These are phyloP conservation scores for Porites lobata DNA, from an alignment of 92 coral and sea anemone genomes.

Conservation along the genomic window DNA sequence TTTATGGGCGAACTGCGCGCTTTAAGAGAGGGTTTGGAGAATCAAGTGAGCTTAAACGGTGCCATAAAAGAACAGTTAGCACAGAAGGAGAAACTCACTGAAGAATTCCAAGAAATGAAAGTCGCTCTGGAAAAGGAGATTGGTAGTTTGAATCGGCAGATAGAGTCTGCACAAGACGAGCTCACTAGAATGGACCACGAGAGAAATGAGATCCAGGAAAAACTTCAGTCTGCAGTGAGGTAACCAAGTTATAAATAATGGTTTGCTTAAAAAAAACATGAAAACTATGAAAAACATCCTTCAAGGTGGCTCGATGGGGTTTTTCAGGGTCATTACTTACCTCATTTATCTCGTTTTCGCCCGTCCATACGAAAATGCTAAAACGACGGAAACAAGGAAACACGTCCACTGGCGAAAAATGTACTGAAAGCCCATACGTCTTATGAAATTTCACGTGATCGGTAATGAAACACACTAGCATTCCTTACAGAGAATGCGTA, in stretches of 20 bases:
- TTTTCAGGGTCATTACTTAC: too few relatives aligned
- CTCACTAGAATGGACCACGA: constrained; percentile 59
- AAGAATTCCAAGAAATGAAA: constrained; percentile 58
- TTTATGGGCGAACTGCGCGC: constrained; percentile 69
- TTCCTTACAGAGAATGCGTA: too few relatives aligned
- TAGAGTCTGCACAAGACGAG: constrained; percentile 48
- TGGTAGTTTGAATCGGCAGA: constrained; percentile 47
- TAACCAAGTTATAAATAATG: background rate
- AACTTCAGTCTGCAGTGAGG: constrained; percentile 73
- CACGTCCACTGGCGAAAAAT: too few relatives aligned
- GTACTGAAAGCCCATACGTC: too few relatives aligned
- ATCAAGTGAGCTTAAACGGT: constrained; percentile 58
- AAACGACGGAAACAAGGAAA: too few relatives aligned
- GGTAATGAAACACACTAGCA: too few relatives aligned
- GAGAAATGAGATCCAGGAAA: constrained; percentile 48
- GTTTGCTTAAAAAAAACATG: too few relatives aligned
- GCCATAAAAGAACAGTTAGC: constrained; percentile 69
- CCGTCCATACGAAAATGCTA: too few relatives aligned
- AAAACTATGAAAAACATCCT: too few relatives aligned
- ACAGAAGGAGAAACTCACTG: constrained; percentile 64
- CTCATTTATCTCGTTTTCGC: too few relatives aligned
- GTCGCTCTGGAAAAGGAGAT: constrained; percentile 63
- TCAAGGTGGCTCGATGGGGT: too few relatives aligned
- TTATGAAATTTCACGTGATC: too few relatives aligned
- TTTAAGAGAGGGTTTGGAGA: constrained; percentile 72